A percentile compares a stretch with the other conserved stretches of the same genome.
phyloP scores from a whole-genome alignment of 2,113 vertebrate genomes.

The Neotoma lepida region DNA sequence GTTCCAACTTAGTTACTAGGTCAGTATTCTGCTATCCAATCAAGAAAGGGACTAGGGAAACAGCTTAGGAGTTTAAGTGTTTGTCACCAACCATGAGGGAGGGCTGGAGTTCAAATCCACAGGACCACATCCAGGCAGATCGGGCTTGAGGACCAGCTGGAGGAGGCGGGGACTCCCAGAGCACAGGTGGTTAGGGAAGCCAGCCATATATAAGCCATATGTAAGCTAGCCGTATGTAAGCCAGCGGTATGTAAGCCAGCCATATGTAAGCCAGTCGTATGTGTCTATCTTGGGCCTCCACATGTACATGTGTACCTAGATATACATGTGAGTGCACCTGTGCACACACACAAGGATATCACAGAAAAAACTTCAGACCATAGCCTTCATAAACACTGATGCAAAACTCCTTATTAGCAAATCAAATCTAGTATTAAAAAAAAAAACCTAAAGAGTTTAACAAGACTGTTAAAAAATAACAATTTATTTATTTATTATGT shows the following conservation, averaged over 20 bases:
- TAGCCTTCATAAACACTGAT: not conserved
- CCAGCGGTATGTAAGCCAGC: too few relatives aligned
- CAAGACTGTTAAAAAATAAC: too few relatives aligned
- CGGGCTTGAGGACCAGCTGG: not conserved
- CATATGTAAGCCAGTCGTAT: not conserved
- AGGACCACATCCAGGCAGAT: not conserved
- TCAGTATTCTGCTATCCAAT: not conserved
- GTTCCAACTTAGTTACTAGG: not conserved
- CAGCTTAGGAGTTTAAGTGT: not conserved
- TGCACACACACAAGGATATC: not conserved
- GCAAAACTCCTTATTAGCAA: constrained; percentile 50
- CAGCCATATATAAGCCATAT: too few relatives aligned
- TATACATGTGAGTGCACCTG: not conserved
- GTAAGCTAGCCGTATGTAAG: too few relatives aligned
- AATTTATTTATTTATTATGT: too few relatives aligned
- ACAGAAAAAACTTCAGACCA: not conserved
- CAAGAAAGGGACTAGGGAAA: not conserved
- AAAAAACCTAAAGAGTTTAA: constrained; percentile 5
- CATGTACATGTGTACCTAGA: not conserved
- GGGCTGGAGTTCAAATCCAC: not conserved
- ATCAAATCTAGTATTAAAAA: constrained; percentile 49
- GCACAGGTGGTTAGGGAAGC: not conserved
- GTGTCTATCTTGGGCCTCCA: not conserved
- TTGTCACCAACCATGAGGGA: not conserved
- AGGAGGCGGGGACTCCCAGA: not conserved